phyloP scores from a whole-genome alignment of 2,888 invertebrate genomes.

The Drosophila austrosaltans region DNA sequence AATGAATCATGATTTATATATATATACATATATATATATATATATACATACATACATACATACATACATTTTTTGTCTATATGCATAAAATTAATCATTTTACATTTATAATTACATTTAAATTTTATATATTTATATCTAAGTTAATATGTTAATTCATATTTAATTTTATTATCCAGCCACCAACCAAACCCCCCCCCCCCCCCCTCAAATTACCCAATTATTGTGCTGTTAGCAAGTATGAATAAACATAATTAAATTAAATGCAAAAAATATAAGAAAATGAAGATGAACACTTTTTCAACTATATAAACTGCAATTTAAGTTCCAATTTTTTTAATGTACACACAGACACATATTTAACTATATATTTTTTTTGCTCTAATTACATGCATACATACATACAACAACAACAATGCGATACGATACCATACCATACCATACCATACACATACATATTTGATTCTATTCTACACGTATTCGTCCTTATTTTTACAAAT shows the following conservation, averaged over 20 bases:
- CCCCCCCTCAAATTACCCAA: not conserved
- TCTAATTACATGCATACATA: conserved; percentile 25
- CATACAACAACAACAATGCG: not conserved
- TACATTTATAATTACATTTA: conserved; percentile 4
- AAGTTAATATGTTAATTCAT: conserved; percentile 8
- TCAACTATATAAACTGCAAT: conserved; percentile 43
- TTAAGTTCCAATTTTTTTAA: conserved; percentile 58
- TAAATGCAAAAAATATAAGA: conserved; percentile 5
- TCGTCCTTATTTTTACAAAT: conserved; percentile 40
- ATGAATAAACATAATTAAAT: conserved; percentile 2
- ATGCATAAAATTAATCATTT: conserved; percentile 6
- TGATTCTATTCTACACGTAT: conserved; percentile 4
- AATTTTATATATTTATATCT: not conserved
- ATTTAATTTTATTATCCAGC: not conserved
- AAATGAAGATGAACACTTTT: conserved; percentile 31
- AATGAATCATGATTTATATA: not conserved
- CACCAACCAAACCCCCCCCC: too few species aligned
- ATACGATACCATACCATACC: not conserved
- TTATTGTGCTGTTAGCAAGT: conserved; percentile 9
- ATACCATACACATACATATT: conserved; percentile 20
- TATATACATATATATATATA: not conserved
- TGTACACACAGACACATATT: conserved; percentile 16
- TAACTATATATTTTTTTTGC: conserved; percentile 36
- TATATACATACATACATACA: too few species aligned
- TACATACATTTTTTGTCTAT: not conserved